Conservation (phyloP, 2,888 invertebrate species). For the Drosophila infuscata region DNA sequence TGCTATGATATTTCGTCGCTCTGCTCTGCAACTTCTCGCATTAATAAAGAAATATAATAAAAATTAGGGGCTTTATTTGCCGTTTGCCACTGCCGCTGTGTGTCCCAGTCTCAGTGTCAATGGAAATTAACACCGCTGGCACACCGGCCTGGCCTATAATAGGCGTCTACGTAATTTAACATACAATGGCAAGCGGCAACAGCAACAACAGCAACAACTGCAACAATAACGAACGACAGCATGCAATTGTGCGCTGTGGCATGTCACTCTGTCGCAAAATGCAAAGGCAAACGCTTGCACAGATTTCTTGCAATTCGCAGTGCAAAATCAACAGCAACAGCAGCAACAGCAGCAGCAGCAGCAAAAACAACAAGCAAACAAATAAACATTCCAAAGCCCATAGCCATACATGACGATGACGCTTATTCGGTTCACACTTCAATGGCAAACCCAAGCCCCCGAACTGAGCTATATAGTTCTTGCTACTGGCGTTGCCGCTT, state of each 20-base stretch:
- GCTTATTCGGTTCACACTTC: slow-evolving; percentile 62
- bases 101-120: slow-evolving; percentile 68
- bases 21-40: slow-evolving; percentile 46
- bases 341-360: slow-evolving; percentile 10
- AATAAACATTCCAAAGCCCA: slow-evolving; percentile 53
- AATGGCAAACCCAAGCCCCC: slow-evolving; percentile 11
- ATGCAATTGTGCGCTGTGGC: slow-evolving; percentile 66
- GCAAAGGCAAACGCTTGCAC: slow-evolving; percentile 58
- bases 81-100: slow-evolving; percentile 19
- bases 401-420: slow-evolving; percentile 50
- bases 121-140: slow-evolving; percentile 76
- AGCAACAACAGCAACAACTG: slow-evolving; percentile 19
- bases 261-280: slow-evolving; percentile 59
- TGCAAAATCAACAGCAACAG: slow-evolving; percentile 17
- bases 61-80: slow-evolving; percentile 48
- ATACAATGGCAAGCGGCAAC: slow-evolving; percentile 67
- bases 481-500: slow-evolving; percentile 30
- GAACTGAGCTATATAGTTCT: neutral
- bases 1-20: slow-evolving; percentile 34
- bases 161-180: slow-evolving; percentile 78
- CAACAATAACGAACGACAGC: slow-evolving; percentile 21
- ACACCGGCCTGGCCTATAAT: slow-evolving; percentile 60
- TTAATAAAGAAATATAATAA: slow-evolving; percentile 71
- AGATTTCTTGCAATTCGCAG: slow-evolving; percentile 62
- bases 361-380: slow-evolving; percentile 22